A percentile compares a stretch with the other conserved stretches of the same genome.
Conservation (phyloP, 2,113 vertebrate species). For the Antechinus flavipes region DNA sequence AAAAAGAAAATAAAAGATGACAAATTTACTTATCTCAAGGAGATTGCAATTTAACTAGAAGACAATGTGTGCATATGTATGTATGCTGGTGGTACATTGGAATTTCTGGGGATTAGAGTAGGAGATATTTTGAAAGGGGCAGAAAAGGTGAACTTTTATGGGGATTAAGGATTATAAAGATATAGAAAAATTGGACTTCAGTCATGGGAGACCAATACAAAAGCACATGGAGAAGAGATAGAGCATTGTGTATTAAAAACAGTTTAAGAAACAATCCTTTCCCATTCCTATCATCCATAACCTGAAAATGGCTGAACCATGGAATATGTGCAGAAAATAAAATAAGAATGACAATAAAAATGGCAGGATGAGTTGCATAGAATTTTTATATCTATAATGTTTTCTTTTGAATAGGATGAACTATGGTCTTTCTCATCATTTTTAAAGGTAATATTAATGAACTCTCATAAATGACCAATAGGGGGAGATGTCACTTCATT, state of each 20-base stretch:
- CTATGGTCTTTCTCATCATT: slow-evolving; percentile 12
- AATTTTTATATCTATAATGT: slow-evolving; percentile 37
- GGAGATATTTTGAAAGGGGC: background rate
- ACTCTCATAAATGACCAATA: background rate
- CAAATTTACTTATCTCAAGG: background rate
- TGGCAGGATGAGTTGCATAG: background rate
- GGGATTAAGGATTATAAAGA: background rate
- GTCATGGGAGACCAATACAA: background rate
- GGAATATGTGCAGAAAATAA: background rate
- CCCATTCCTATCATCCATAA: too few species aligned
- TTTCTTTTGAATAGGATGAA: slow-evolving; percentile 17
- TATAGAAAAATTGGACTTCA: background rate
- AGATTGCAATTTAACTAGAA: background rate
- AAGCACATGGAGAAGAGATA: background rate
- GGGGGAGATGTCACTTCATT: background rate
- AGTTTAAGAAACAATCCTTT: background rate
- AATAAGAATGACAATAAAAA: background rate
- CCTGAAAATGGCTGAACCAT: background rate
- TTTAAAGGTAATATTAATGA: slow-evolving; percentile 6
- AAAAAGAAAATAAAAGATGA: background rate
- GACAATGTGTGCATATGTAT: background rate
- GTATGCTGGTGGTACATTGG: background rate
- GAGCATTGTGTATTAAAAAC: background rate
- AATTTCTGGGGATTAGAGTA: background rate
- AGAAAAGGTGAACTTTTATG: background rate